Evolutionary conservation across 2,797 vertebrate species (phyloP).

Genomic region (Babyrousa celebensis): DNA sequence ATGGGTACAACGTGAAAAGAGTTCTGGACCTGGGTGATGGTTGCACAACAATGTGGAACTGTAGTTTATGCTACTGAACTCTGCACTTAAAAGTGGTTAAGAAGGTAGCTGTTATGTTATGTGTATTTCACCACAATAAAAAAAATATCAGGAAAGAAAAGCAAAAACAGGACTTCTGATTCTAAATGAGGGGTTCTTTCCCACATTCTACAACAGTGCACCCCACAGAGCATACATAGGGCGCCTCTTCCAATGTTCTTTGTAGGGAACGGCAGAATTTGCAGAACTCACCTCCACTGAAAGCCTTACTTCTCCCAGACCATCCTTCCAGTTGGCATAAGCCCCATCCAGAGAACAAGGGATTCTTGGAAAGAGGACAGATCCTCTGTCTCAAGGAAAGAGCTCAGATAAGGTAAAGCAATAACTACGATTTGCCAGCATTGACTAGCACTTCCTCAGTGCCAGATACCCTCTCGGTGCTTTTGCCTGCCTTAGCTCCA

Average conservation of each 20-base stretch:
- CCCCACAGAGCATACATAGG: background rate
- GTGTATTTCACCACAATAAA: background rate
- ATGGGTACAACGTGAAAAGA: background rate
- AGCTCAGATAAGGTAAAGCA: background rate
- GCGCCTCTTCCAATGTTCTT: background rate
- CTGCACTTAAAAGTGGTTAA: background rate
- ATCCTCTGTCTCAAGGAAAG: background rate
- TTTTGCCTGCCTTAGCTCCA: background rate
- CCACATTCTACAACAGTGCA: accelerated
- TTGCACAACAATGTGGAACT: background rate
- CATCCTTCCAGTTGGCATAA: background rate
- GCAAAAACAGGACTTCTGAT: background rate
- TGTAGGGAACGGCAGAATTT: background rate
- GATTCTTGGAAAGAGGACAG: conserved; percentile 63
- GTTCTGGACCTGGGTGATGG: background rate
- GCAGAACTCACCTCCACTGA: background rate
- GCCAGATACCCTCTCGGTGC: background rate
- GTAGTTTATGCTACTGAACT: background rate
- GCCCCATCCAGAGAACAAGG: background rate
- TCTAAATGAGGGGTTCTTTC: background rate
- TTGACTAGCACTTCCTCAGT: background rate
- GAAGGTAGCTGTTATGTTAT: background rate
- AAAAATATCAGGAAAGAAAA: background rate
- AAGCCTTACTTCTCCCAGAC: background rate
- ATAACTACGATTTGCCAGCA: background rate